A percentile compares a stretch with the other conserved stretches of the same genome.
Evolutionary conservation across 2,888 invertebrate species (phyloP).

Genomic region (Leptinotarsa rubiginosa): DNA sequence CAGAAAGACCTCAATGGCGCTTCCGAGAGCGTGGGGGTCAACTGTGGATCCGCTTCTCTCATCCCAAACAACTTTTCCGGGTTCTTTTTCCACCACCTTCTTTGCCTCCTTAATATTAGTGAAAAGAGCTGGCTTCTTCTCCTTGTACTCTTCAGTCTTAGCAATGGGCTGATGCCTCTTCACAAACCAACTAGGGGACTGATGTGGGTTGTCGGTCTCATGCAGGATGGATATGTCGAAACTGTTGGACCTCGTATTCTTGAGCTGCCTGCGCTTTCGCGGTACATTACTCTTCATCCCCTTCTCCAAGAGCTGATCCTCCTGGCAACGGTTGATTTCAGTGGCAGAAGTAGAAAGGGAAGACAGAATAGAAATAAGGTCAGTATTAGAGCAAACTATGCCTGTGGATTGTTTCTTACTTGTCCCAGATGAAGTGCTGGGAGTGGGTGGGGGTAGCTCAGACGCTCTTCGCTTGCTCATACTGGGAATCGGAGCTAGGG

Average conservation of each 20-base stretch:
- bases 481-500: slow-evolving; percentile 72
- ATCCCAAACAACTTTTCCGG: slow-evolving; percentile 77
- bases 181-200: slow-evolving; percentile 79
- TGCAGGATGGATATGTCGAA: slow-evolving; percentile 84
- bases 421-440: slow-evolving; percentile 57
- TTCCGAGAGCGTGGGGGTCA: slow-evolving; percentile 84
- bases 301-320: slow-evolving; percentile 53
- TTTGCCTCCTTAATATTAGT: slow-evolving; percentile 34
- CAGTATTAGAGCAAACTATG: slow-evolving; percentile 84
- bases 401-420: slow-evolving; percentile 67
- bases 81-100: slow-evolving; percentile 57
- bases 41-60: slow-evolving; percentile 81
- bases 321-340: slow-evolving; percentile 80
- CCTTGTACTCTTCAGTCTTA: slow-evolving; percentile 50
- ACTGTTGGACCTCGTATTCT: slow-evolving; percentile 83
- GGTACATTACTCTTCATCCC: slow-evolving; percentile 46
- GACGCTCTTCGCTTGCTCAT: slow-evolving; percentile 75
- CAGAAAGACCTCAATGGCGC: slow-evolving; percentile 86
- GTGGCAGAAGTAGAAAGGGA: slow-evolving; percentile 84
- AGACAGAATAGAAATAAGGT: slow-evolving; percentile 82
- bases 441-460: slow-evolving; percentile 72
- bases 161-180: slow-evolving; percentile 79
- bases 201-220: slow-evolving; percentile 55
- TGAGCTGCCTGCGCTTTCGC: slow-evolving; percentile 72
- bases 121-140: slow-evolving; percentile 28